Conservation (phyloP, 2,888 invertebrate genomes). For the Teleiodes luculella region DNA sequence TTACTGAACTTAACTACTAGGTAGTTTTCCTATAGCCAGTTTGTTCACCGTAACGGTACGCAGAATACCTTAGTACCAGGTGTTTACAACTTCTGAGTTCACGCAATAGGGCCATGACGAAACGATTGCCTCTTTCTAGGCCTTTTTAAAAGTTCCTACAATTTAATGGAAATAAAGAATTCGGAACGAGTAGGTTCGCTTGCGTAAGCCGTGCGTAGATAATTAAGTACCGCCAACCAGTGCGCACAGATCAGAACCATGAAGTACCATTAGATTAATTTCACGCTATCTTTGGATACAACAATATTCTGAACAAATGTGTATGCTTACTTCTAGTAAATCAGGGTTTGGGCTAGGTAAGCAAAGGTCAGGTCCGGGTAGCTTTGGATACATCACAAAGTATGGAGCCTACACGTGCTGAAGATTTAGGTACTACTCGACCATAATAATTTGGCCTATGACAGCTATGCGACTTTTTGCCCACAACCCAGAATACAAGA, state of each 20-base stretch:
- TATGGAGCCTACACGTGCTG: conserved; percentile 14
- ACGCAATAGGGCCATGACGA: conserved; percentile 41
- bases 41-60: conserved; percentile 50
- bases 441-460: no score
- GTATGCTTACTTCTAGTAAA: background rate
- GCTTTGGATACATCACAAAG: background rate
- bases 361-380: conserved; percentile 5
- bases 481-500: no score
- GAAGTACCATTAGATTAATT: background rate
- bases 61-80: conserved; percentile 49
- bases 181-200: conserved; percentile 7
- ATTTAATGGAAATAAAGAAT: conserved; percentile 15
- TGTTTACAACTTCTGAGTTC: conserved; percentile 36
- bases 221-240: conserved; percentile 8
- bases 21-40: conserved; percentile 46
- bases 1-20: conserved; percentile 31
- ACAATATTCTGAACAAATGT: background rate
- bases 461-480: no score
- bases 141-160: conserved; percentile 13
- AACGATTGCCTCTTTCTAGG: conserved; percentile 31
- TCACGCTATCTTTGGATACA: background rate
- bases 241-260: background rate
- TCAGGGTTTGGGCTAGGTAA: background rate
- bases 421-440: conserved; percentile 15
- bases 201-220: conserved; percentile 18